Evolutionary conservation across 2,113 vertebrate genomes (phyloP), one percentile per base, ranked within the genome.

Genomic region (Oryzias celebensis): DNA sequence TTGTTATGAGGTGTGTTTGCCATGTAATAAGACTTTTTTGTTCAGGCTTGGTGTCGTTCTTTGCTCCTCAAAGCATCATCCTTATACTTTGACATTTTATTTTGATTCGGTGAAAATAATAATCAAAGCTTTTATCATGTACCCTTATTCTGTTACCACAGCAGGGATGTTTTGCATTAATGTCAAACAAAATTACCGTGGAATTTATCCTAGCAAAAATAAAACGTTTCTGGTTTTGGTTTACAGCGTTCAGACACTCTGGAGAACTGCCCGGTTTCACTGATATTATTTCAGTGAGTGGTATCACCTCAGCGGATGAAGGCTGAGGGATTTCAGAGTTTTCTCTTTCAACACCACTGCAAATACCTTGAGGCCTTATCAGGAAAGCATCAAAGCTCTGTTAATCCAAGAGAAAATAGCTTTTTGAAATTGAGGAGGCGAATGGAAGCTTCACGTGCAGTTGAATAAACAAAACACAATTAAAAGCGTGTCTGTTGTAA

Each of bases 391-490:
- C 3, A 48, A 69, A 71, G 71, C 63, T 49, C 14, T 14, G 61
- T 72, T 82, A 78, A 85, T 85, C 82, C 79, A 31, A 42, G 58
- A 71, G 52, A 77, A 71, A 73, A 60, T 22, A 57, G 58, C 10
- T 42, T 81, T 65, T 77, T 54, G 82, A 75, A 80, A 73, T 62
- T 62, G 47, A 53, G 49, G 41, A 74, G 71, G 60, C 15, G 69
- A 83, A 80, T 77, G 75, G 69, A 44, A 86, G 68, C 73, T 66
- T 75, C 31, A 69, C 20, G 61, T 81, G 68, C 67, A 71, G 76
- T 71, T 65, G 65, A 14, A 49, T 88, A 88, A 90, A 83, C 73
- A 85, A 88, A 80, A 75, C 81, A 56, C 73, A 85, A 80, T 86
- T 82, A 75, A 1, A 24, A 70, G 65, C 58, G 58, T 66, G 83